Base-by-base conservation (phyloP, 2,113 vertebrate genomes). In the Microcebus murinus region DNA sequence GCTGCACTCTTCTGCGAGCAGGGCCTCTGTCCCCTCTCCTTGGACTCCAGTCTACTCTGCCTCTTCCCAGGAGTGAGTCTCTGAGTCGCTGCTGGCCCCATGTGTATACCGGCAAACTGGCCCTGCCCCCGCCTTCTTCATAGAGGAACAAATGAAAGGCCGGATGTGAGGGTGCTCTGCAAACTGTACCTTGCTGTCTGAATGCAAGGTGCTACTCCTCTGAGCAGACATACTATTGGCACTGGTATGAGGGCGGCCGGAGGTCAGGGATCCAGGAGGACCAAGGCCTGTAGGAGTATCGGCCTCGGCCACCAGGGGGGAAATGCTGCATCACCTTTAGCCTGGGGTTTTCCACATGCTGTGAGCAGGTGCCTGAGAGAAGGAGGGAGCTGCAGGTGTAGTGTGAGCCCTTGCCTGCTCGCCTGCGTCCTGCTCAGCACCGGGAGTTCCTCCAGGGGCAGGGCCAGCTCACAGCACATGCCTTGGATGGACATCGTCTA, bases 251-350 rank as follows among this genome's bases (percentile, higher is more conserved):
- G 14, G 13, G 42, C 6, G 8, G 85, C 67, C 31, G 36, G 39
- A 27, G 27, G 52, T 68, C 39, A 52, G 59, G 42, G 73, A 76
- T 55, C n/a, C 68, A 82, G 71, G 36, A 90, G 48, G 61, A 87
- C n/a, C 70, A 68, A 52, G 67, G 90, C 15, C 91, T 79, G 1
- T 8, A 8, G 36, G 27, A 70, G 34, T 29, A 4, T 36, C 63
- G 55, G 45, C 17, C 74, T 93, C 31, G 4, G 83, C 36, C 70
- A 90, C 45, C 80, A 93, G 63, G 95, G 96, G 84, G 96, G 87
- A 96, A 76, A 67, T 34, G 45, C 57, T 86, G 80, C 1, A 0
- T n/a, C 48, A 25, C 57, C 80, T 15, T 76, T 42, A 80, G 74
- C 50, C n/a, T 17, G 76, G 82, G 90, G 55, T 63, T 87, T 95